Evolutionary conservation across 2,113 vertebrate genomes (phyloP), one percentile per base, ranked within the genome.

Genomic region (Callopanchax toddi): DNA sequence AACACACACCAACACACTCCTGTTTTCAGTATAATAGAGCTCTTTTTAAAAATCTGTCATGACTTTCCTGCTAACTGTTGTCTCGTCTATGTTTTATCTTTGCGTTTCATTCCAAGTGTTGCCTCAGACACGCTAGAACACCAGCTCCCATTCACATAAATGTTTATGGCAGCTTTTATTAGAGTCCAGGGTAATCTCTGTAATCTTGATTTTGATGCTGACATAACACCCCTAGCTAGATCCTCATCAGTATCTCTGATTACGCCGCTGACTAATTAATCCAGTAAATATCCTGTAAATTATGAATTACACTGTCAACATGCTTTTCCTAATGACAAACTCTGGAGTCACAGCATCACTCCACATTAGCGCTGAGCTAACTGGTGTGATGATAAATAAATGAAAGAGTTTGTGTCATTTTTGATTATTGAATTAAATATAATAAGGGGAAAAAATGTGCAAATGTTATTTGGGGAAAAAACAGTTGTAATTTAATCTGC

Each of bases 281-380:
- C 73, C 51, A 48, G 63, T 70, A 77, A 78, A 80, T 71, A 82
- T 68, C 60, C 37, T 18, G 53, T 74, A 76, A 86, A 88, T 84
- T 60, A 83, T 86, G 67, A 71, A 89, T 79, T 22, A 59, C n/a
- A 32, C 51, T 58, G 79, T 81, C 62, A 59, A 78, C 85, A 77
- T 43, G 49, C 68, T 77, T 49, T 68, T 67, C 48, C 58, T 67
- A 74, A 82, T 81, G 50, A 81, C 49, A 55, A 36, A 60, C 40
- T 21, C 13, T 46, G 43, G 67, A 60, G 60, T 76, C 49, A 25
- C 48, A 42, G 48, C 55, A 50, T 79, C 67, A 10, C 60, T 60
- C 32, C 44, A 56, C 52, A 77, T 75, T 64, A 60, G 42, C 11
- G 3, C 59, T 21, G 66, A 42, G 34, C 40, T 46, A 60, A 67